Conservation (phyloP, 2,888 invertebrate genomes). For the Cylindroiulus punctatus region DNA sequence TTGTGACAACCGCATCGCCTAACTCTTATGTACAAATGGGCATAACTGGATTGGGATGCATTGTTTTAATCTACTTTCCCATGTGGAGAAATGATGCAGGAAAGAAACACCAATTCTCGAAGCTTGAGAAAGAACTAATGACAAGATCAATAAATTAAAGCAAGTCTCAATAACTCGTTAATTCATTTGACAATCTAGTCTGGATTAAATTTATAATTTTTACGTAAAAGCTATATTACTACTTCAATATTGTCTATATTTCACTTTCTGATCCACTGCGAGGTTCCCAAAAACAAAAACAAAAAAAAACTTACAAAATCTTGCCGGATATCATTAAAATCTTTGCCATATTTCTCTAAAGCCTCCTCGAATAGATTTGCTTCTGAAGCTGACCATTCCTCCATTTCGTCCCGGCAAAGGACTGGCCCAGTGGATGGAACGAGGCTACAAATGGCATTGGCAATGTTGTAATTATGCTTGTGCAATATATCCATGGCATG, state of each 20-base stretch:
- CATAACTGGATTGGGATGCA: too few relatives aligned
- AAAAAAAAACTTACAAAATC: slow-evolving; percentile 86
- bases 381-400: slow-evolving; percentile 99
- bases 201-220: too few relatives aligned
- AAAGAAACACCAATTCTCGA: background rate
- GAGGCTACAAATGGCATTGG: slow-evolving; percentile 88
- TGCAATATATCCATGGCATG: slow-evolving; percentile 98
- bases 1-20: too few relatives aligned
- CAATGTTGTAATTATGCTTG: slow-evolving; percentile 90
- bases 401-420: slow-evolving; percentile 98
- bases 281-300: too few relatives aligned
- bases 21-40: too few relatives aligned
- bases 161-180: too few relatives aligned
- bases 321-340: slow-evolving; percentile 97
- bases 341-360: slow-evolving; percentile 97
- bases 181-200: too few relatives aligned
- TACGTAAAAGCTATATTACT: too few relatives aligned
- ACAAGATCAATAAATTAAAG: too few relatives aligned
- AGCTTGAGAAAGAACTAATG: too few relatives aligned
- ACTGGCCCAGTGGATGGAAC: slow-evolving; percentile 96
- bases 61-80: background rate
- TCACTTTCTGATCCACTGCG: too few relatives aligned
- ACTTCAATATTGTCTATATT: too few relatives aligned
- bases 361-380: slow-evolving; percentile 99
- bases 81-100: background rate